A percentile compares a stretch with the other conserved stretches of the same genome.
Evolutionary conservation across 37 sponge, comb jelly and placozoan genomes (phyloP).

Genomic region (Spongilla lacustris): DNA sequence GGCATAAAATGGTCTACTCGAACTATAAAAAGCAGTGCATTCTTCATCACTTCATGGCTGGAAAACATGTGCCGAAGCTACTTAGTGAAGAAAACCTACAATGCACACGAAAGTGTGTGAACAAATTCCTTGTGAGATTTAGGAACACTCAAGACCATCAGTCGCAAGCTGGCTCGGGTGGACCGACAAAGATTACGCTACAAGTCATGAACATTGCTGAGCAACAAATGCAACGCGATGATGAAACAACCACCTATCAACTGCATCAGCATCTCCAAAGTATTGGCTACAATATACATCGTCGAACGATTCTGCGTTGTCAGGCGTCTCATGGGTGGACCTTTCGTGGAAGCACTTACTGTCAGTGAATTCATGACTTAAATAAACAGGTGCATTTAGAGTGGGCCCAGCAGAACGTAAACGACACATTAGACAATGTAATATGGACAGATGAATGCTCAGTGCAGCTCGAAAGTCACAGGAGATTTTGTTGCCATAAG

Average conservation of each 20-base stretch:
- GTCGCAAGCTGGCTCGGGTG: conserved; percentile 20
- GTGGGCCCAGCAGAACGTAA: conserved; percentile 15
- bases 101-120: neutral
- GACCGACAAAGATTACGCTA: conserved; percentile 27
- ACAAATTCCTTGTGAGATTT: conserved; percentile 2
- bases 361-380: conserved; percentile 27
- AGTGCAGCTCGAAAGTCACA: conserved; percentile 36
- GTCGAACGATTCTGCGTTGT: conserved; percentile 20
- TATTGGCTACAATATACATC: neutral
- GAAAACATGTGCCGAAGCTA: neutral
- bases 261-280: neutral
- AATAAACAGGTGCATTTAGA: conserved; percentile 27
- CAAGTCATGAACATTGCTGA: conserved; percentile 12
- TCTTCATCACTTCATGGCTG: neutral
- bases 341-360: conserved; percentile 45
- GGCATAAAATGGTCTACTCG: too few species aligned
- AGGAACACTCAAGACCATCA: neutral
- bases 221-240: conserved; percentile 15
- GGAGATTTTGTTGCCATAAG: conserved; percentile 47
- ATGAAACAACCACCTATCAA: conserved; percentile 42
- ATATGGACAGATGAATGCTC: conserved; percentile 26
- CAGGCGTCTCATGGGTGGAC: conserved; percentile 36
- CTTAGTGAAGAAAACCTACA: conserved; percentile 7
- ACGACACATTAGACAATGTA: conserved; percentile 23
- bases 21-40: conserved; percentile 3